These are phyloP conservation scores for Lithophane ornitopus DNA, from an alignment of 2,888 invertebrate species.

Conservation along the genomic window DNA sequence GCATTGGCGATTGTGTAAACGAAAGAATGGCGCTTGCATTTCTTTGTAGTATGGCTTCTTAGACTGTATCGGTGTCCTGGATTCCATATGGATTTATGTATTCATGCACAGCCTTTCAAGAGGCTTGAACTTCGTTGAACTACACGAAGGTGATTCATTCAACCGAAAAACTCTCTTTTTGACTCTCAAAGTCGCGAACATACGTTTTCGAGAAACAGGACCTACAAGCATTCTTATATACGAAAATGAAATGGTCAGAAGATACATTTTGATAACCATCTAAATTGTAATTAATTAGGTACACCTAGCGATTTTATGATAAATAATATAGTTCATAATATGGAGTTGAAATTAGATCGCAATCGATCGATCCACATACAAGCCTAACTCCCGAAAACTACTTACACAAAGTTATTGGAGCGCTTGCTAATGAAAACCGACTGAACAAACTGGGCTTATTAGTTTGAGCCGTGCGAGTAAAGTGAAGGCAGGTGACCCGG, in stretches of 20 bases:
- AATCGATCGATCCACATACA: neutral
- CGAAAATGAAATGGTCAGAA: neutral
- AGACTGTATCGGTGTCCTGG: slow-evolving; percentile 20
- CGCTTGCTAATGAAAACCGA: slow-evolving; percentile 22
- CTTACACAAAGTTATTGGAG: slow-evolving; percentile 8
- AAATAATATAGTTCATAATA: neutral
- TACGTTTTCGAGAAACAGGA: neutral
- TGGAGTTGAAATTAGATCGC: slow-evolving; percentile 10
- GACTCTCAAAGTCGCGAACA: neutral
- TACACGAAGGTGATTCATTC: neutral
- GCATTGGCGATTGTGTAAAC: slow-evolving; percentile 56
- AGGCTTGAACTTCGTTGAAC: slow-evolving; percentile 22
- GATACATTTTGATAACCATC: neutral
- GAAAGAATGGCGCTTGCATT: slow-evolving; percentile 42
- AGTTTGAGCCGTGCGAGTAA: slow-evolving; percentile 11
- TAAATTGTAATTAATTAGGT: neutral
- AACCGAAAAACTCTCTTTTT: neutral
- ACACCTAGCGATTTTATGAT: no score
- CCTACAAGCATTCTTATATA: neutral
- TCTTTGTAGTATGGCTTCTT: slow-evolving; percentile 31
- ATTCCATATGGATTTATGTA: slow-evolving; percentile 11
- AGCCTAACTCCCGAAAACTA: slow-evolving; percentile 13
- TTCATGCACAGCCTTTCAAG: neutral
- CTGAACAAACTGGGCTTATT: slow-evolving; percentile 26
- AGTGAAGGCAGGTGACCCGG: slow-evolving; percentile 25